Evolutionary conservation across 2,888 invertebrate species (phyloP), one percentile per base, ranked within the genome.

Genomic region (Allygus modestus): DNA sequence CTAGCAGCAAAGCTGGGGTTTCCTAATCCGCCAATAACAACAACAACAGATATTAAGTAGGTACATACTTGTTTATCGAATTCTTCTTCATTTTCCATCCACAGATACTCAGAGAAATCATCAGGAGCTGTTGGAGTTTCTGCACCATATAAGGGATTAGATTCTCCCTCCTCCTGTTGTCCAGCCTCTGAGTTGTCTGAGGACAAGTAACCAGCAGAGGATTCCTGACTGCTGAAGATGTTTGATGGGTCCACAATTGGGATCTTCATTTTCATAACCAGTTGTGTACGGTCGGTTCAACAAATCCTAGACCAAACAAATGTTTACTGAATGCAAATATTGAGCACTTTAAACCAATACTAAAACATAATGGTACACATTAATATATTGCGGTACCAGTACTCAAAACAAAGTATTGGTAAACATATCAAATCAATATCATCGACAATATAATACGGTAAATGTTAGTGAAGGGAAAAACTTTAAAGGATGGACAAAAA

Each of bases 61-160:
- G 4, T 37, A 85, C 84, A 88, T 90, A 96, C 97, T 93, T 96
- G 95, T 90, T 96, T 96, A 89, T 98, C 97, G 89, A 97, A 97
- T 89, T 97, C 97, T 89, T 98, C 97, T 89, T 97, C 96, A 89
- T 97, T 95, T 89, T 97, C 97, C 97, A 97, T 97, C 98, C 97
- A 97, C 92, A 97, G 93, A 89, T 97, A 97, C 89, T 97, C 97
- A 0, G 96, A 95, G 90, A 97, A 97, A 90, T 97, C 97, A 84
- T 94, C 93, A 75, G 93, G 93, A 5, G 83, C 46, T 33, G 83
- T 28, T 4, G 85, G 83, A 33, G 73, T 73, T 15, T 65, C 65
- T 20, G 23, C 20, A 28, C 65, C 65, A 12, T 28, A 26, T 12
- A 58, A 12, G 28, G 65, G 65, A 65, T 65, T 33, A 28, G 84